These are phyloP conservation scores for Phalanger gymnotis DNA, from an alignment of 2,797 vertebrate genomes.

Conservation along the genomic window DNA sequence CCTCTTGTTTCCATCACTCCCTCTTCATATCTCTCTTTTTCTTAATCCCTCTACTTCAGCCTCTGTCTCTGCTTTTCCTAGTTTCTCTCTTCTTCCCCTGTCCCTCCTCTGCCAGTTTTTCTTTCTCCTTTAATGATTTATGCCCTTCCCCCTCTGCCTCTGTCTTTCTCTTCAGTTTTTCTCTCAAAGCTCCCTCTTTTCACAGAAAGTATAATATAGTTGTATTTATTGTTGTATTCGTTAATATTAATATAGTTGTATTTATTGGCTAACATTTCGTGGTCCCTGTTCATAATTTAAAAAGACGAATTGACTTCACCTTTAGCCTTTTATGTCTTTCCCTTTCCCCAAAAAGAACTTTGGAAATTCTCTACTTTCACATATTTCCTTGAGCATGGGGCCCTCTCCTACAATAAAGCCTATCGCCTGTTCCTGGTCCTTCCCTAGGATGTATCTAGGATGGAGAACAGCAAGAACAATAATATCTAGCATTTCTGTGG, in stretches of 20 bases:
- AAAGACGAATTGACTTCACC: neutral
- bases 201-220: neutral
- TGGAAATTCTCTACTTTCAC: neutral
- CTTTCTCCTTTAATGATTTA: neutral
- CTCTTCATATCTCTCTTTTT: neutral
- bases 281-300: neutral
- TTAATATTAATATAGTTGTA: no score
- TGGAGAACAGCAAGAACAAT: neutral
- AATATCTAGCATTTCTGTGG: neutral
- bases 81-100: neutral
- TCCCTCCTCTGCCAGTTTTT: neutral
- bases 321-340: neutral
- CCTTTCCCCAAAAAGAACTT: neutral
- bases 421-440: neutral
- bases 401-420: neutral
- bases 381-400: neutral
- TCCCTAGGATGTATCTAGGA: neutral
- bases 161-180: neutral
- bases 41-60: neutral
- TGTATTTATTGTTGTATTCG: neutral
- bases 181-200: neutral
- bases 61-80: neutral
- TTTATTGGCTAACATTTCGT: neutral
- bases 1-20: neutral
- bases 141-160: neutral